These are phyloP conservation scores for Sympetrum striolatum DNA, from an alignment of 2,888 invertebrate genomes.

Conservation along the genomic window DNA sequence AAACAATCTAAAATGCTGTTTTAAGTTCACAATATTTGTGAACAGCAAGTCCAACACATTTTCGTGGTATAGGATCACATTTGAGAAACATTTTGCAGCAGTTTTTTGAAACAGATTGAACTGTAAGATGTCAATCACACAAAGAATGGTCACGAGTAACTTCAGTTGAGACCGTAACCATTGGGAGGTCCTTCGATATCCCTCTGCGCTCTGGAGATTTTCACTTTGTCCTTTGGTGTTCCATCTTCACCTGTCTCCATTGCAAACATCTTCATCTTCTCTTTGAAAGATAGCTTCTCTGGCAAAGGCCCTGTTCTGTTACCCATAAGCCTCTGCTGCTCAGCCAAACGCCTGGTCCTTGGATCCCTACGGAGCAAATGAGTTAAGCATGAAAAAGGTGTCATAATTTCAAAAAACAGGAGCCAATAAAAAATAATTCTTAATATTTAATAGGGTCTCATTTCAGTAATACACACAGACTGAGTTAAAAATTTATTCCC, in stretches of 20 bases:
- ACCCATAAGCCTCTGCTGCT: conserved; percentile 71
- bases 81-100: no score
- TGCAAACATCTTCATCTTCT: conserved; percentile 99
- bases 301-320: conserved; percentile 70
- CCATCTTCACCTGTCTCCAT: conserved; percentile 92
- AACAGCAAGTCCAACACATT: no score
- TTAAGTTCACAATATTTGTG: no score
- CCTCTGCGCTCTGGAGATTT: conserved; percentile 93
- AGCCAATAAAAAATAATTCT: no score
- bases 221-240: conserved; percentile 93
- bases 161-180: not conserved
- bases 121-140: not conserved
- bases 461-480: no score
- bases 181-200: conserved; percentile 78
- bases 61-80: no score
- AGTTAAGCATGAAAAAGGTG: not conserved
- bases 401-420: no score
- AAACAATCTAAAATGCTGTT: no score
- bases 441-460: no score
- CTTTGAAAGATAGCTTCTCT: conserved; percentile 94
- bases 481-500: no score
- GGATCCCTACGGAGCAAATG: conserved; percentile 74
- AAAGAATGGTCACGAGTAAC: not conserved
- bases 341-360: conserved; percentile 83
- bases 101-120: no score